phyloP scores from a whole-genome alignment of 2,797 vertebrate genomes.

The Argentina silus region DNA sequence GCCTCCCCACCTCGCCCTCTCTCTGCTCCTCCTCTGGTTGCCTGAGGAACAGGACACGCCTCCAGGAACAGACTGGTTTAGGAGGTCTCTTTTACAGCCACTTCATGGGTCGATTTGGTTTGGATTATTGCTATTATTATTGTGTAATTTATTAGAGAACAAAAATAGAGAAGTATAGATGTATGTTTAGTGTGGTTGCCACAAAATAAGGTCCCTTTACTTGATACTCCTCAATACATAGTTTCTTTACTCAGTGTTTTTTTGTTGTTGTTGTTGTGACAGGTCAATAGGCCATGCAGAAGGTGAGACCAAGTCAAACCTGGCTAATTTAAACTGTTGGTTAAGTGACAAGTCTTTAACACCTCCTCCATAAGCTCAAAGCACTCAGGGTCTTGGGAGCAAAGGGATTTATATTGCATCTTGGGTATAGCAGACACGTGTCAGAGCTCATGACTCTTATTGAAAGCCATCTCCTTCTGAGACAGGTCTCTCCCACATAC shows the following conservation, averaged over 20 bases:
- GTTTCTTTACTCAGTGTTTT: constrained; percentile 54
- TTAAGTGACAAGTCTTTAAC: constrained; percentile 5
- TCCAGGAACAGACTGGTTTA: constrained; percentile 67
- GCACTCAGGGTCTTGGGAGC: constrained; percentile 11
- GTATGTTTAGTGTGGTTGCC: constrained; percentile 79
- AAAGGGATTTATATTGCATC: not conserved
- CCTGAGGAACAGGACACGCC: constrained; percentile 65
- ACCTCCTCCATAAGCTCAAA: constrained; percentile 32
- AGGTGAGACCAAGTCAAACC: constrained; percentile 37
- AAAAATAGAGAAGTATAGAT: constrained; percentile 74
- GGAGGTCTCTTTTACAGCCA: constrained; percentile 72
- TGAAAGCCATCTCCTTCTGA: not conserved
- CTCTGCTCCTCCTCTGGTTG: constrained; percentile 69
- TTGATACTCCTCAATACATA: constrained; percentile 67
- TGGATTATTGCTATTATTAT: constrained; percentile 75
- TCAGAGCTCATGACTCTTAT: constrained; percentile 13
- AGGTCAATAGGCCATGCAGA: constrained; percentile 33
- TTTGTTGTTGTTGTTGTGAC: constrained; percentile 41
- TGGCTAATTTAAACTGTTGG: not conserved
- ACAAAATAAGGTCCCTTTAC: constrained; percentile 84
- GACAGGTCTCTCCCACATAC: no score
- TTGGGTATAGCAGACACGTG: not conserved
- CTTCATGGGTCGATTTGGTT: constrained; percentile 70
- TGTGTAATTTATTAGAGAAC: constrained; percentile 80
- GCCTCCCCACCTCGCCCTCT: constrained; percentile 71